Evolutionary conservation across 2,113 vertebrate genomes (phyloP).

Genomic region (Thamnaconus septentrionalis): DNA sequence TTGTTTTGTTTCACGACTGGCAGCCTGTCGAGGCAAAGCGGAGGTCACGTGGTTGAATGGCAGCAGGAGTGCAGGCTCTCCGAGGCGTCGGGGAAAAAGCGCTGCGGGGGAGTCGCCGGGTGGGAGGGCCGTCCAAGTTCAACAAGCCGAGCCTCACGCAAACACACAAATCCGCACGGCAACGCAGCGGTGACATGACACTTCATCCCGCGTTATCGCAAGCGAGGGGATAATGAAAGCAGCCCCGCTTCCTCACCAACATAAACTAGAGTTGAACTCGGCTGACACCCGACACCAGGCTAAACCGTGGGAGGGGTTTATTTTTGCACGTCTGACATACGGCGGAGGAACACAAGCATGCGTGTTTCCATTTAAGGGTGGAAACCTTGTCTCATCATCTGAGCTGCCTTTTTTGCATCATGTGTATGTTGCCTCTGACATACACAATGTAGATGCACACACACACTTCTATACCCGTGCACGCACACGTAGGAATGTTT

Average conservation of each 20-base stretch:
- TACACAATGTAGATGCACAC: no score
- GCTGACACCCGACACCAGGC: no score
- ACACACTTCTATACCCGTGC: no score
- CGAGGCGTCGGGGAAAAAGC: slow-evolving; percentile 13
- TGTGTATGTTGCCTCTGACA: no score
- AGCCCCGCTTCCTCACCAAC: slow-evolving; percentile 29
- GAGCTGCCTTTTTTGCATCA: no score
- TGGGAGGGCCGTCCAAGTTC: slow-evolving; percentile 41
- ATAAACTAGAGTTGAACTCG: neutral
- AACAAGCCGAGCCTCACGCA: slow-evolving; percentile 27
- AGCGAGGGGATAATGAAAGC: slow-evolving; percentile 20
- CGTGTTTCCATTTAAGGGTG: no score
- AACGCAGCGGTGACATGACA: slow-evolving; percentile 29
- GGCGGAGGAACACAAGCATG: no score
- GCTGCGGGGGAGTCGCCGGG: neutral
- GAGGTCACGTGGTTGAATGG: slow-evolving; percentile 56
- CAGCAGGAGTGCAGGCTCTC: slow-evolving; percentile 45
- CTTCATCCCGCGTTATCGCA: slow-evolving; percentile 16
- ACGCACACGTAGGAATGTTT: no score
- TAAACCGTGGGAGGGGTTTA: no score
- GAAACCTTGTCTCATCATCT: no score
- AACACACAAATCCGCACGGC: slow-evolving; percentile 11
- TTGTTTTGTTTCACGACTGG: slow-evolving; percentile 13
- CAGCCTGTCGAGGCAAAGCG: slow-evolving; percentile 29
- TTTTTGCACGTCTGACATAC: no score